Conservation (phyloP, 2,113 vertebrate genomes). For the Chamaetylas fuelleborni region DNA sequence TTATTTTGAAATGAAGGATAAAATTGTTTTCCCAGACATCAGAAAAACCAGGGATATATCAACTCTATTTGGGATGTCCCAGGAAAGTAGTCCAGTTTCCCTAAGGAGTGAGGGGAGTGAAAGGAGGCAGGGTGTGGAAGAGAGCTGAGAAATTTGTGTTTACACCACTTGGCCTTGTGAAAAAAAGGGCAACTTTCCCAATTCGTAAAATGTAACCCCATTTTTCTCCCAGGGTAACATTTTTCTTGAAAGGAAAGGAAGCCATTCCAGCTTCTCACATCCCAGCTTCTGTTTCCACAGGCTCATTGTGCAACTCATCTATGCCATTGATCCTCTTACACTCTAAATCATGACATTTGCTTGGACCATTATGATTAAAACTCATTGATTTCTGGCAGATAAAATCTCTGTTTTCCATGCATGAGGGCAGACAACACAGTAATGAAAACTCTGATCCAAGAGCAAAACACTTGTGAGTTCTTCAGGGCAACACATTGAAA, state of each 20-base stretch:
- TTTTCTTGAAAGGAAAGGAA: not conserved
- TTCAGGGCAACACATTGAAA: not conserved
- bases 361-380: not conserved
- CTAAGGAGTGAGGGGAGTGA: not conserved
- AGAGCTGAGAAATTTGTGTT: not conserved
- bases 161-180: not conserved
- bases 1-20: not conserved
- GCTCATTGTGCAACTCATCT: not conserved
- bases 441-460: not conserved
- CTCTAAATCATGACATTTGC: slow-evolving; percentile 25
- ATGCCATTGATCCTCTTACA: not conserved
- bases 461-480: not conserved
- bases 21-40: not conserved
- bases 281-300: not conserved
- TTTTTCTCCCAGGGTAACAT: not conserved
- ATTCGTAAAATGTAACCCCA: not conserved
- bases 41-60: not conserved
- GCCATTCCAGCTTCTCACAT: not conserved
- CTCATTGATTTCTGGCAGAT: not conserved
- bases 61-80: not conserved
- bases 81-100: not conserved
- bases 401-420: slow-evolving; percentile 20
- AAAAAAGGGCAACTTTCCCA: not conserved
- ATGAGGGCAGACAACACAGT: not conserved
- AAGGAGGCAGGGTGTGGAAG: too few species aligned